Evolutionary conservation across 2,797 vertebrate species (phyloP), one percentile per base, ranked within the genome.

Genomic region (Tenualosa thibaudeaui): DNA sequence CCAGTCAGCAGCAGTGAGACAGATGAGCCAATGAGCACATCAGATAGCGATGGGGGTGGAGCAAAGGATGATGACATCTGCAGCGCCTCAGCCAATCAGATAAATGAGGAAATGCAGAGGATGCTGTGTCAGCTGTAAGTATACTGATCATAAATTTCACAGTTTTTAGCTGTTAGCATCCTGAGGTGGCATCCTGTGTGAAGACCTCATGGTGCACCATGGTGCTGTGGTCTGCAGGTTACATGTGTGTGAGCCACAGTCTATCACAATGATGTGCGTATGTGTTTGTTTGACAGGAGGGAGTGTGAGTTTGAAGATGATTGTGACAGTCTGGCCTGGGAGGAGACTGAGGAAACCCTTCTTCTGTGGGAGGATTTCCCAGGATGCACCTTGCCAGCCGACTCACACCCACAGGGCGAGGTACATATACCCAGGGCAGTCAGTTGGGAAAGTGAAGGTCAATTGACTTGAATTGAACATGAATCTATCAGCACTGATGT

Each of bases 221-320:
- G 46, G n/a, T 78, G 7, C 7, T 6, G 2, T 75, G 37, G 37
- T 75, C 15, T 75, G 5, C 8, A 78, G 40, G 17, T 46, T 46
- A 5, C 31, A 8, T 46, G 40, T 78, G 71, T 78, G 40, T 10
- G 17, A 78, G 22, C 40, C 71, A 43, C 68, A 78, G 71, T 51
- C 50, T 26, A 3, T 68, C 62, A 68, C 26, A 31, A 31, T n/a
- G 24, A n/a, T 82, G 12, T 56, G 50, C 24, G 81, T 40, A 24
- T 51, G 6, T 62, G 40, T 87, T 40, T 86, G 24, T 86, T 81
- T 81, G 31, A 37, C 86, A 98, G 98, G 89, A 94, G 98, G 56
- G 98, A 99, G 82, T 99, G 97, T 93, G 98, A 99, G 91, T 98
- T 99, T 94, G 98, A 99, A 90, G 97, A 99, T 84, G 97, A 99